Base-by-base conservation (phyloP, 2,113 vertebrate species). In the Lamprologus speciosus region DNA sequence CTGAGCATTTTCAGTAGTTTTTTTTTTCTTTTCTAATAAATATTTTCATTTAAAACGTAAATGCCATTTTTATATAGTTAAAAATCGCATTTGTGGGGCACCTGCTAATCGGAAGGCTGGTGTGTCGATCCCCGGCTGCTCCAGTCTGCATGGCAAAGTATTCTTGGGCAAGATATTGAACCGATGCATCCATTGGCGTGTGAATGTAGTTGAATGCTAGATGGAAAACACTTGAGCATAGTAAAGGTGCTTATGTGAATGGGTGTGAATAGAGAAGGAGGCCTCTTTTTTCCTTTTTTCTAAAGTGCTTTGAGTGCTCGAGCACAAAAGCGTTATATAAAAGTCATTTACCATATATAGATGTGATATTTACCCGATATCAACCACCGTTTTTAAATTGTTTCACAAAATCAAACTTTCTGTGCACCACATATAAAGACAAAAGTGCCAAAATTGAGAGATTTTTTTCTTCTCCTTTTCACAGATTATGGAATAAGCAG, bases 41-140 rank as follows among this genome's bases (percentile, higher is more conserved):
- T 81, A 79, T 83, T 55, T 92, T 28, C n/a, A 51, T 80, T 79
- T 35, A 60, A 45, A 70, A 5, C 11, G 11, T 81, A 28, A 83
- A 50, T 86, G 13, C 83, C 28, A 75, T 12, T 33, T 82, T 47
- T 19, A 40, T 84, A 86, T 83, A 42, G 3, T n/a, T n/a, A 65
- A 65, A 65, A 65, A 37, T 65, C 2, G 1, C 19, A 65, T 68
- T 68, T 68, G 33, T 68, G 60, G 60, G 19, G 10, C 33, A 65
- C 8, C 3, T 65, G 0, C 19, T 37, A 37, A 65, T 65, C 19
- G 1, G 6, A 37, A 5, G 60, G 33, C 11, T 55, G 11, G 54
- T 26, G 54, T 26, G 54, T 26, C 21, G 5, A 60, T 35, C 16
- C 16, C 28, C 19, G 9, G 28, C 58, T 63, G 58, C 28, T 63